phyloP scores from a whole-genome alignment of 2,888 invertebrate genomes.

The Entomobrya multifasciata region DNA sequence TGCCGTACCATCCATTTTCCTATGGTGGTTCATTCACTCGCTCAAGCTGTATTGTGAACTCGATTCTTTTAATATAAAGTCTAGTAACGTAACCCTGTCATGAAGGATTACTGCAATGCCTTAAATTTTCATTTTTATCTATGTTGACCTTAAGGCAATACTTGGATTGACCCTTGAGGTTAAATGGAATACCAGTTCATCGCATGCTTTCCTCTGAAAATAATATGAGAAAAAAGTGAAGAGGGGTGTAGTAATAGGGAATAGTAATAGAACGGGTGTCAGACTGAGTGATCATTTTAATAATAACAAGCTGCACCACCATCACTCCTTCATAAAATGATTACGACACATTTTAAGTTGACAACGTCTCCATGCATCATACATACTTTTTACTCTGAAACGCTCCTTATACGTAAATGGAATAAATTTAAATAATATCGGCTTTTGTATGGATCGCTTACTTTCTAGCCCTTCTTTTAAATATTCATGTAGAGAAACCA shows the following conservation, averaged over 20 bases:
- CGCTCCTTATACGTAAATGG: neutral
- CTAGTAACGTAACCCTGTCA: too few species aligned
- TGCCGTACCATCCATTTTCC: neutral
- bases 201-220: too few species aligned
- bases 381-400: neutral
- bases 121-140: too few species aligned
- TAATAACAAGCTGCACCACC: too few species aligned
- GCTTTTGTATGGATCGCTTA: neutral
- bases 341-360: slow-evolving; percentile 51
- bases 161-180: too few species aligned
- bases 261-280: too few species aligned
- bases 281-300: too few species aligned
- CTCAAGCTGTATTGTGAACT: neutral
- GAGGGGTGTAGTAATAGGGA: too few species aligned
- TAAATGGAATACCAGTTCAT: too few species aligned
- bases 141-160: too few species aligned
- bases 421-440: slow-evolving; percentile 42
- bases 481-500: neutral
- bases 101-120: too few species aligned
- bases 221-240: neutral
- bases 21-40: neutral
- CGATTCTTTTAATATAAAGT: neutral
- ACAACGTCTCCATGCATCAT: slow-evolving; percentile 46
- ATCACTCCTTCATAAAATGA: neutral
- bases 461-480: neutral